phyloP scores from a whole-genome alignment of 2,113 vertebrate genomes.

The Heliornis fulica region DNA sequence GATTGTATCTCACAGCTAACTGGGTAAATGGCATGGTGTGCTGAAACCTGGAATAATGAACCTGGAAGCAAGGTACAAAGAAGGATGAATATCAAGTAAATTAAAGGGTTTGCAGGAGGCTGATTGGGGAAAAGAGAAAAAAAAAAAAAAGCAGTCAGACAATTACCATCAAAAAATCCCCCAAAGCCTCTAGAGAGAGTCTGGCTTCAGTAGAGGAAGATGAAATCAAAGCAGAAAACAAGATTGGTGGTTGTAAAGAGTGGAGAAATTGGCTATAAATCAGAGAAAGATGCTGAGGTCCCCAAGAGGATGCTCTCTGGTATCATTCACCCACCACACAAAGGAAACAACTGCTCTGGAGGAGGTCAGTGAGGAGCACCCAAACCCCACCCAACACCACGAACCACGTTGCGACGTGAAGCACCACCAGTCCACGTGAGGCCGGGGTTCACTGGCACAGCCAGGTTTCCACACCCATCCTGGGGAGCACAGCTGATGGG shows the following conservation, averaged over 20 bases:
- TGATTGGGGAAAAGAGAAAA: not conserved
- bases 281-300: not conserved
- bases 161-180: not conserved
- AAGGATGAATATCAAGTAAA: not conserved
- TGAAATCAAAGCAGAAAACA: not conserved
- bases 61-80: not conserved
- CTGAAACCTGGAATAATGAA: not conserved
- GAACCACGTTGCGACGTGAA: not conserved
- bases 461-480: not conserved
- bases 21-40: not conserved
- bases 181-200: not conserved
- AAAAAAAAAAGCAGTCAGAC: not conserved
- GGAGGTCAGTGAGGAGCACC: not conserved
- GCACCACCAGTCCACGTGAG: not conserved
- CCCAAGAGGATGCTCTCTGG: not conserved
- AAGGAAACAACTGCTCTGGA: not conserved
- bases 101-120: not conserved
- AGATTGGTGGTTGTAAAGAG: not conserved
- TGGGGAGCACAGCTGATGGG: too few species aligned
- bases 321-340: rapidly evolving
- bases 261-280: not conserved
- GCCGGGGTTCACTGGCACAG: not conserved
- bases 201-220: not conserved
- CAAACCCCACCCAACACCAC: not conserved
- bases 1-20: not conserved